These are phyloP conservation scores for Metridium senile DNA, from an alignment of 92 coral and sea anemone genomes.

Conservation along the genomic window DNA sequence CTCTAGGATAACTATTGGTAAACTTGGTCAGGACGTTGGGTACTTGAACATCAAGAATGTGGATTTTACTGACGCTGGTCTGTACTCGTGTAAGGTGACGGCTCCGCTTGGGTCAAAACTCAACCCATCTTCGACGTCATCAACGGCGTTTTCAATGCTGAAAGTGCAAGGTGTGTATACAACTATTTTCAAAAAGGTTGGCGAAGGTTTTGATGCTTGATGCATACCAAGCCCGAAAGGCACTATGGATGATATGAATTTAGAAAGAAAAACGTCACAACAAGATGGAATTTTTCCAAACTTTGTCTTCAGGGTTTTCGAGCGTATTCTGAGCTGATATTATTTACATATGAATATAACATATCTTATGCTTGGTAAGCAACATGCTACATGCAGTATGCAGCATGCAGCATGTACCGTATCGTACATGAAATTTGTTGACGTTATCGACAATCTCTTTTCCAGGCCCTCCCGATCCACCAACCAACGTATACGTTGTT, in stretches of 20 bases:
- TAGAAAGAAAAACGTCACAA: too few relatives aligned
- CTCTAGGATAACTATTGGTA: conserved; percentile 44
- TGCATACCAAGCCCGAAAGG: neutral
- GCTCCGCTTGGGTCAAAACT: conserved; percentile 34
- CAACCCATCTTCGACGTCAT: conserved; percentile 15
- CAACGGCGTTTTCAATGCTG: conserved; percentile 44
- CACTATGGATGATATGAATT: too few relatives aligned
- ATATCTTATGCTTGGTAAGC: too few relatives aligned
- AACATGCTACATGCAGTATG: too few relatives aligned
- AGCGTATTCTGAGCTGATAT: too few relatives aligned
- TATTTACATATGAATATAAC: too few relatives aligned
- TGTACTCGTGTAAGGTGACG: conserved; percentile 59
- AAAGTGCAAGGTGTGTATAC: conserved; percentile 78
- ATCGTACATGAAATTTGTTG: too few relatives aligned
- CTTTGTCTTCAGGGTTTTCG: too few relatives aligned
- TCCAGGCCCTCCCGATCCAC: conserved; percentile 91
- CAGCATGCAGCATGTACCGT: too few relatives aligned
- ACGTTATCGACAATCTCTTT: neutral
- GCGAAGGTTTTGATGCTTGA: too few relatives aligned
- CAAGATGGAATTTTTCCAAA: too few relatives aligned
- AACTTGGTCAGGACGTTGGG: conserved; percentile 48
- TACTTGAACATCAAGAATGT: conserved; percentile 52
- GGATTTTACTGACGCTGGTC: conserved; percentile 58
- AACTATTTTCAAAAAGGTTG: too few relatives aligned
- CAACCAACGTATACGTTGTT: conserved; percentile 51